Base-by-base conservation (phyloP, 2,888 invertebrate genomes). In the Lomographa bimaculata region DNA sequence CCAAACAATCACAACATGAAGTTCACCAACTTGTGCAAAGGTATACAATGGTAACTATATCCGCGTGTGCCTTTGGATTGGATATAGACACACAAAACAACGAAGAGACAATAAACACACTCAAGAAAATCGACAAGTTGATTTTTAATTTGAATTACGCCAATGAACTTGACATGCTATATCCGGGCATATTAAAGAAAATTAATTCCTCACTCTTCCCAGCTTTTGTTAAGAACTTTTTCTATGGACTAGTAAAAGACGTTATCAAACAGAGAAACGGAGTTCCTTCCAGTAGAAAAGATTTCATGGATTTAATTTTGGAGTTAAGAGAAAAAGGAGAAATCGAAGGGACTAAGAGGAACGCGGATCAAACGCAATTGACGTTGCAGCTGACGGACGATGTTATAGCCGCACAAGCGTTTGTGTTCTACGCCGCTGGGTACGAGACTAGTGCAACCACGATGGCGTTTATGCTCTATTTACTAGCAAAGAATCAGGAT, bases 391-490 rank as follows among this genome's bases (percentile, higher is more conserved):
- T 80, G 3, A 69, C 71, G 2, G 70, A 80, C 0, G 59, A 54
- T 3, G 27, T 78, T 0, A 73, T 83, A 4, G 65, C 71, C 3
- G 77, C 84, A 0, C 84, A 89, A 51, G 75, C 76, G 2, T 78
- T 82, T 46, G 60, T 84, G 8, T 83, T 89, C 48, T 86, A 80
- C 34, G 59, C 63, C 1, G 90, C 75, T 3, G 89, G 89, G 0
- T 89, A 79, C 42, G 89, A 89, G 43, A 86, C 87, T 0, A 79
- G 76, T 18, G 78, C 87, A 0, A 75, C 79, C 0, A 75, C 79
- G 0, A 64, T 85, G 50, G 43, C 71, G 1, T 82, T 72, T 29
- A 47, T 74, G 14, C 44, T 79, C 1, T 77, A 80, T 39, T 62
- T 78, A 40, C 44, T 89, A 5, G 81, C 85, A 0, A 27, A 56